phyloP scores from a whole-genome alignment of 2,113 vertebrate species.

The Meriones unguiculatus region DNA sequence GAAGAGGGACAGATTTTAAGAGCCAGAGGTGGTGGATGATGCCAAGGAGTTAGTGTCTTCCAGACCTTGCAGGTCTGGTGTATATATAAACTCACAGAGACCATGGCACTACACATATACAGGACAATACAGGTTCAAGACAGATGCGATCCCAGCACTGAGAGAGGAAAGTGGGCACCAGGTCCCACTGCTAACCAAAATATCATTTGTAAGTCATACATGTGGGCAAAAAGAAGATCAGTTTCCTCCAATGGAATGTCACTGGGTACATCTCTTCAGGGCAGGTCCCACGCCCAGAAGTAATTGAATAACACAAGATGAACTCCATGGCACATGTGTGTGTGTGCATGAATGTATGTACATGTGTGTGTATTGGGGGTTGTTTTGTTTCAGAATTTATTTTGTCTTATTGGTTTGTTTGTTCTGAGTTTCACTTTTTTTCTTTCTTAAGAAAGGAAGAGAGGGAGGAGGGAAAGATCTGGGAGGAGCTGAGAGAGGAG shows the following conservation, averaged over 20 bases:
- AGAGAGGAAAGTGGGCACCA: background rate
- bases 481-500: background rate
- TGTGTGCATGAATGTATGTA: background rate
- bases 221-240: background rate
- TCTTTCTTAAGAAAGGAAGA: background rate
- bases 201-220: background rate
- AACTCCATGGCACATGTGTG: background rate
- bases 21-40: background rate
- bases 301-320: background rate
- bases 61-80: background rate
- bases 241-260: background rate
- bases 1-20: background rate
- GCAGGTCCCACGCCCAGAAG: background rate
- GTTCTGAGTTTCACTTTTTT: background rate
- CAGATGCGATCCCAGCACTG: background rate
- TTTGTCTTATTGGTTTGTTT: background rate
- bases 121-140: background rate
- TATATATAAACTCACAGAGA: background rate
- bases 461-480: background rate
- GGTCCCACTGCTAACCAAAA: background rate
- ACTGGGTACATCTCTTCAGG: background rate
- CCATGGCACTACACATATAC: background rate
- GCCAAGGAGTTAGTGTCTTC: background rate
- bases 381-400: background rate
- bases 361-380: background rate